These are phyloP conservation scores for Drosophila sp. DNA, from an alignment of 1,140 invertebrate species.

Conservation along the genomic window DNA sequence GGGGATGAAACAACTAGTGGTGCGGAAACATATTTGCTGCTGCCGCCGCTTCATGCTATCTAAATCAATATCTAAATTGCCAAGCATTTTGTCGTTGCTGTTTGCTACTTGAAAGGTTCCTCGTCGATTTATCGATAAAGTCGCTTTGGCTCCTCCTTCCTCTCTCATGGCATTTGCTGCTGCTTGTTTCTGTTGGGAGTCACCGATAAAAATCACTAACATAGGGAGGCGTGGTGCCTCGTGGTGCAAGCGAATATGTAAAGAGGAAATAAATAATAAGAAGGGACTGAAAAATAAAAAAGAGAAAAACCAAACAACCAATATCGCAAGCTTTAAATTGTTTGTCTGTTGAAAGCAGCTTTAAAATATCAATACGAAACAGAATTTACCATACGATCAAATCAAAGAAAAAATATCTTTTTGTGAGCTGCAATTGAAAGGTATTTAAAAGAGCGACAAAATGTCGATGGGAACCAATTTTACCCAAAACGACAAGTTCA, in stretches of 20 bases:
- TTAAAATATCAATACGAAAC: not conserved
- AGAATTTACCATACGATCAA: not conserved
- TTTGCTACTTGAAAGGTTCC: conserved; percentile 6
- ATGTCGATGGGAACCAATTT: no score
- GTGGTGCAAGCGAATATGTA: not conserved
- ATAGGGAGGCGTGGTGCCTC: not conserved
- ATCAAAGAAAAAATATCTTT: no score
- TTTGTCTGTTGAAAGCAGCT: not conserved
- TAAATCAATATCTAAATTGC: conserved; percentile 14
- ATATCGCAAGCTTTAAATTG: not conserved
- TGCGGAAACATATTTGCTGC: conserved; percentile 10
- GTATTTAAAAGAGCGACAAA: no score
- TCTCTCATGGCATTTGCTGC: not conserved
- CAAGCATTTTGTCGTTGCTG: conserved; percentile 13
- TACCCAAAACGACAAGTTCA: no score
- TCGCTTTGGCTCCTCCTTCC: not conserved
- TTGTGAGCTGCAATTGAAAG: no score
- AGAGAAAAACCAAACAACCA: not conserved
- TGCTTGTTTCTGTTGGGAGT: not conserved
- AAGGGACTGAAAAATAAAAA: not conserved
- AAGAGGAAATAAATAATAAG: not conserved
- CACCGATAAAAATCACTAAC: conserved; percentile 2
- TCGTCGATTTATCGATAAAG: conserved; percentile 9
- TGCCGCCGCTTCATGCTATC: conserved; percentile 6
- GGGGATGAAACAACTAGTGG: not conserved